phyloP scores from a whole-genome alignment of 2,888 invertebrate species.

The Anaspis maculata region DNA sequence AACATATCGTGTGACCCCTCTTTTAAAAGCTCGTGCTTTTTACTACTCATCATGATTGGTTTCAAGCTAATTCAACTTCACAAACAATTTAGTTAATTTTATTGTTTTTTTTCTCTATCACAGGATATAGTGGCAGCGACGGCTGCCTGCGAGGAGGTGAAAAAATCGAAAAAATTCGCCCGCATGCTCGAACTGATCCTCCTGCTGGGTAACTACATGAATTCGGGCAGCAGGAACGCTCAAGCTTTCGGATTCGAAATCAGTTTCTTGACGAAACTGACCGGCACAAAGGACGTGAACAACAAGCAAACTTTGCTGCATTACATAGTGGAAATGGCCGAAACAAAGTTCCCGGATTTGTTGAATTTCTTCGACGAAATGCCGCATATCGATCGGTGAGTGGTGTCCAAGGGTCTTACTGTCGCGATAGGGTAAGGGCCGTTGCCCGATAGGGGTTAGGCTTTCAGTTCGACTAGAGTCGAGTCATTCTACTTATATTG shows the following conservation, averaged over 20 bases:
- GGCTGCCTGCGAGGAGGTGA: slow-evolving; percentile 91
- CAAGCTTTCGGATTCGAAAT: slow-evolving; percentile 96
- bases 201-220: slow-evolving; percentile 93
- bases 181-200: slow-evolving; percentile 83
- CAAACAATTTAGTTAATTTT: too few species aligned
- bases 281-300: slow-evolving; percentile 86
- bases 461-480: too few species aligned
- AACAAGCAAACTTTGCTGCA: slow-evolving; percentile 90
- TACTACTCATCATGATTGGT: too few species aligned
- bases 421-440: too few species aligned
- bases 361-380: slow-evolving; percentile 76
- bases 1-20: too few species aligned
- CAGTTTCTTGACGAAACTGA: slow-evolving; percentile 85
- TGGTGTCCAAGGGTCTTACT: too few species aligned
- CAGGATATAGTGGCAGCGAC: slow-evolving; percentile 87
- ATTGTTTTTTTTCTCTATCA: not conserved
- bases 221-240: slow-evolving; percentile 87
- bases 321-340: slow-evolving; percentile 81
- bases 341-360: slow-evolving; percentile 80
- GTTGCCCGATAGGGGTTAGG: too few species aligned
- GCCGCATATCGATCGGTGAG: slow-evolving; percentile 73
- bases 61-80: too few species aligned
- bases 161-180: slow-evolving; percentile 81
- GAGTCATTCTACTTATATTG: too few species aligned
- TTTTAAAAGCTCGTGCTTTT: too few species aligned